A percentile compares a stretch with the other conserved stretches of the same genome.
These are phyloP conservation scores for Criorhina ranunculi DNA, from an alignment of 2,888 invertebrate genomes.

Conservation along the genomic window DNA sequence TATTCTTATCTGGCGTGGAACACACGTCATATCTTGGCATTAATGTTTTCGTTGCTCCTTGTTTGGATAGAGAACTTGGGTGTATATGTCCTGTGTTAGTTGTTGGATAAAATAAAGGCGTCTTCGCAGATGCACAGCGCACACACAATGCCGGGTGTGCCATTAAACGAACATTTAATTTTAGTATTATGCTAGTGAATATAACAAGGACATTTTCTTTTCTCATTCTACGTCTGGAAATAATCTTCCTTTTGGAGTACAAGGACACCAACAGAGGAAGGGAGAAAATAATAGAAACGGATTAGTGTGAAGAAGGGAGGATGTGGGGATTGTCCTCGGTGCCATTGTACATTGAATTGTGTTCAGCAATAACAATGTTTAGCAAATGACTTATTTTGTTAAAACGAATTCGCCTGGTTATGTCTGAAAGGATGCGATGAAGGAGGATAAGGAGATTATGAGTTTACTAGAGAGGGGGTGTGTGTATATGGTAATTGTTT, in stretches of 20 bases:
- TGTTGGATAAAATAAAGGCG: constrained; percentile 66
- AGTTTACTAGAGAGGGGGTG: background rate
- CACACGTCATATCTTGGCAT: constrained; percentile 77
- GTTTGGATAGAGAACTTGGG: constrained; percentile 26
- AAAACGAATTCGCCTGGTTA: constrained; percentile 32
- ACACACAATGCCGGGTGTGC: constrained; percentile 61
- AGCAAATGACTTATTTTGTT: constrained; percentile 72
- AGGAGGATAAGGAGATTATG: constrained; percentile 41
- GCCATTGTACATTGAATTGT: constrained; percentile 55
- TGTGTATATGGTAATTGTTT: background rate
- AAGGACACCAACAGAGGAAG: background rate
- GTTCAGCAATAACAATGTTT: constrained; percentile 71
- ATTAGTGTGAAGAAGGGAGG: constrained; percentile 42
- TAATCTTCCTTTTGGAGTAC: constrained; percentile 58
- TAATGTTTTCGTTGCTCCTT: constrained; percentile 73
- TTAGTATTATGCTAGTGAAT: constrained; percentile 69
- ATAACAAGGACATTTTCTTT: constrained; percentile 75
- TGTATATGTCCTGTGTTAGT: constrained; percentile 35
- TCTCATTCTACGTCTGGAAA: constrained; percentile 50
- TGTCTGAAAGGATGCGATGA: constrained; percentile 12
- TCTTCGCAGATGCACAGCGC: constrained; percentile 28
- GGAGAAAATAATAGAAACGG: constrained; percentile 56
- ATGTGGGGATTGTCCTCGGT: constrained; percentile 27
- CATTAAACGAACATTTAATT: constrained; percentile 74
- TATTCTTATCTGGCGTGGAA: constrained; percentile 74